A percentile compares a stretch with the other conserved stretches of the same genome.
Conservation (phyloP, 2,797 vertebrate species). For the Clarias pachynema region DNA sequence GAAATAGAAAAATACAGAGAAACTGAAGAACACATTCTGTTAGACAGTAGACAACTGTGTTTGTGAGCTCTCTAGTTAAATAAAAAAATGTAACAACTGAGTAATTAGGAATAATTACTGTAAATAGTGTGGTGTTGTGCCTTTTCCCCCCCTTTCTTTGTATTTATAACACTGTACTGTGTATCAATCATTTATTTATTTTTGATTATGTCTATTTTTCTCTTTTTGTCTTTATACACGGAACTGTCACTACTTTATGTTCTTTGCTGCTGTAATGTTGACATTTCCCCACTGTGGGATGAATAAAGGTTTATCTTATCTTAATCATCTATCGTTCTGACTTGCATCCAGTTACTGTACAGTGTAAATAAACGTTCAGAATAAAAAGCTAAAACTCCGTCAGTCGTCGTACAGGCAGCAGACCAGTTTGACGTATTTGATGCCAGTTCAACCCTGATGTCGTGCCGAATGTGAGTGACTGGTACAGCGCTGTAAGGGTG, state of each 20-base stretch:
- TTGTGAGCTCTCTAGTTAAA: not conserved
- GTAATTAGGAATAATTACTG: not conserved
- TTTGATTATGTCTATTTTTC: too few species aligned
- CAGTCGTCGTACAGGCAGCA: not conserved
- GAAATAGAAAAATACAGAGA: not conserved
- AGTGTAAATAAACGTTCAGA: not conserved
- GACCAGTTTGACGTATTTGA: not conserved
- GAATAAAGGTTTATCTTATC: too few species aligned
- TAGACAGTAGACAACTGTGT: not conserved
- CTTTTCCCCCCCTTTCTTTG: too few species aligned
- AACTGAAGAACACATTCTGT: not conserved
- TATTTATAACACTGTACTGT: not conserved
- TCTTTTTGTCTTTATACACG: too few species aligned
- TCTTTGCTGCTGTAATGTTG: too few species aligned
- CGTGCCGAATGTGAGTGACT: not conserved
- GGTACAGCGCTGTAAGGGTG: not conserved
- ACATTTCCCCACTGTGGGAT: too few species aligned
- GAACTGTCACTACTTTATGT: too few species aligned
- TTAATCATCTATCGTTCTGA: not conserved
- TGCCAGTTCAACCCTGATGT: not conserved
- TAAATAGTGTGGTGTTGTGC: too few species aligned
- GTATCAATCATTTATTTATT: too few species aligned
- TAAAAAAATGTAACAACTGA: not conserved
- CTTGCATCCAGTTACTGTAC: not conserved
- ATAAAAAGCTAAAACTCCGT: not conserved